phyloP scores from a whole-genome alignment of 2,113 vertebrate species.

The Ageneiosus marmoratus region DNA sequence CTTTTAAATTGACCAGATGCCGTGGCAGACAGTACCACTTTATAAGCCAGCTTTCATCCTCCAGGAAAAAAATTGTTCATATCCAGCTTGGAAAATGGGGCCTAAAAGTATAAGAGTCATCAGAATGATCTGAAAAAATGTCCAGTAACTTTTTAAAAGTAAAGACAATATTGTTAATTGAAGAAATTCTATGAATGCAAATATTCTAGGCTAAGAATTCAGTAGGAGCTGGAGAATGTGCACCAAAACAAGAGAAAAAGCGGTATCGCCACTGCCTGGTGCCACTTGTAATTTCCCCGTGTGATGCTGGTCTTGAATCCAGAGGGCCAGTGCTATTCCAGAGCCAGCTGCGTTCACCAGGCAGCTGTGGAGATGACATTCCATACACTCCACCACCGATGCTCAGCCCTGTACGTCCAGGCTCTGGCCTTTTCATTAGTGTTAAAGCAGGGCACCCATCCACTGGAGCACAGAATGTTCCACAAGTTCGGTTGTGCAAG shows the following conservation, averaged over 20 bases:
- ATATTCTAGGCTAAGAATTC: conserved; percentile 38
- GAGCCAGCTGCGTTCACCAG: conserved; percentile 82
- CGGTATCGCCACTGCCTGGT: conserved; percentile 78
- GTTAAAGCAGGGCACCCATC: conserved; percentile 68
- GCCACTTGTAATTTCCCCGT: conserved; percentile 83
- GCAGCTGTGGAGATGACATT: conserved; percentile 68
- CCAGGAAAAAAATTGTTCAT: neutral
- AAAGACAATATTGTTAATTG: neutral
- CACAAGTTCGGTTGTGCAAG: conserved; percentile 75
- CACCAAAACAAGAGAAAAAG: conserved; percentile 73
- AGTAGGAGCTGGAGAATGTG: neutral
- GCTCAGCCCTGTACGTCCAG: conserved; percentile 85
- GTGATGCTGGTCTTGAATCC: conserved; percentile 64
- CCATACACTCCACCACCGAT: conserved; percentile 86
- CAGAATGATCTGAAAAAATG: neutral
- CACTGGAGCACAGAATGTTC: conserved; percentile 65
- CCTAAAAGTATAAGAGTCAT: neutral
- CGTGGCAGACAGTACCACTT: neutral
- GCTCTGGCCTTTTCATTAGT: conserved; percentile 84
- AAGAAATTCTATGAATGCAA: neutral
- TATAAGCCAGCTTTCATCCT: neutral
- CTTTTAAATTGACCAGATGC: neutral
- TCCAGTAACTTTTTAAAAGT: neutral
- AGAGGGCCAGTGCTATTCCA: conserved; percentile 81
- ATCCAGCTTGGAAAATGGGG: neutral